Conservation (phyloP, 2,113 vertebrate genomes). For the Origma solitaria region DNA sequence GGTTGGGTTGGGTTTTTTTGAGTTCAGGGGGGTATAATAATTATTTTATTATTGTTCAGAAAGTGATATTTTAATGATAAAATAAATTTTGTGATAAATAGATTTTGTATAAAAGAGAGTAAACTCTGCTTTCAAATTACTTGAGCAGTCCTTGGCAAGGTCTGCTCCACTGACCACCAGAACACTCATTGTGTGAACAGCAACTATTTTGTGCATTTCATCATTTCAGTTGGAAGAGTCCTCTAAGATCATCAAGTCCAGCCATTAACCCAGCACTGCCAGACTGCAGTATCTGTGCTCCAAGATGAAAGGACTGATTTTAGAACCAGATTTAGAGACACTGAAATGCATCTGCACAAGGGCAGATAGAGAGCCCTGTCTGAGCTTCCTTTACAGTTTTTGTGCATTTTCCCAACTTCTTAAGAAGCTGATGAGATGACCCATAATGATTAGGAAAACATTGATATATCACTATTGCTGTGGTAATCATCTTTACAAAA, state of each 20-base stretch:
- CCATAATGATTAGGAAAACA: not conserved
- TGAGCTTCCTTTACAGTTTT: not conserved
- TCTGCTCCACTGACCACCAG: not conserved
- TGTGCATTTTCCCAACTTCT: not conserved
- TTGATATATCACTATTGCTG: not conserved
- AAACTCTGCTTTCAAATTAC: not conserved
- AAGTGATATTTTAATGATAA: not conserved
- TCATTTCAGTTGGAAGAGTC: not conserved
- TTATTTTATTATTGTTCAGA: not conserved
- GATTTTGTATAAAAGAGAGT: not conserved
- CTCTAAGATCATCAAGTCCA: not conserved
- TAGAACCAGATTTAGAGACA: not conserved
- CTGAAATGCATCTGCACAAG: not conserved
- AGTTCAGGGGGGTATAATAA: not conserved
- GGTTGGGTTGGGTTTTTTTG: fast-evolving
- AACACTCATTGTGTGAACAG: not conserved
- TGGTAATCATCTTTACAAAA: not conserved
- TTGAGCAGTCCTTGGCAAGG: not conserved
- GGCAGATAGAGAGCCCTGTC: not conserved
- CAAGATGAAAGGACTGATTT: not conserved
- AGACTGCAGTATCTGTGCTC: not conserved
- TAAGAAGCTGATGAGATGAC: not conserved
- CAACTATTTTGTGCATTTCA: not conserved
- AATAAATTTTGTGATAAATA: too few species aligned
- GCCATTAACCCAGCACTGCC: not conserved